Base-by-base conservation (phyloP, 2,888 invertebrate genomes). In the Leptinotarsa peninsularis region DNA sequence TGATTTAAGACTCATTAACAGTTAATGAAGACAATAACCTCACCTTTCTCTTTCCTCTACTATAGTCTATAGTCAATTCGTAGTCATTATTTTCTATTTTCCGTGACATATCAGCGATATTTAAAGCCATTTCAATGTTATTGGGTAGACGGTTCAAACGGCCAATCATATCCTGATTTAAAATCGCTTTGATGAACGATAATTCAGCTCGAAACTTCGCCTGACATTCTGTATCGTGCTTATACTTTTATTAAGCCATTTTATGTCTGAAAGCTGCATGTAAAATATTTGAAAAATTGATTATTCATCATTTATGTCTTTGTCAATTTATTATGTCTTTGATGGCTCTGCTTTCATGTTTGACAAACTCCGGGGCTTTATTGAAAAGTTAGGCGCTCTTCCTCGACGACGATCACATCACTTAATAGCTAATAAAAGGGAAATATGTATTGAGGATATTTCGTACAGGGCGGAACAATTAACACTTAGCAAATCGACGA, bases 231-330 rank as follows among this genome's bases (percentile, higher is more conserved):
- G 81, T 79, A 77, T 77, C 84, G 84, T 86, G 86, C 84, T 85
- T 84, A 82, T 84, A 83, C 84, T 84, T 86, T 85, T 86, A 86
- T 86, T 85, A 86, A 85, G 86, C 85, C 84, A 85, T 86, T 86
- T 85, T 86, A 82, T 81, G 82, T 82, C 83, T 83, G 80, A 84
- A 84, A 83, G 84, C 84, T 83, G 81, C 82, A 83, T 84, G 84
- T 81, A 84, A 84, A 85, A 85, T 85, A 85, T 85, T 85, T 85
- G 85, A 85, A 85, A 85, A 85, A 86, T 86, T 86, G 85, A 86
- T 85, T 86, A 84, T 85, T 84, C 85, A 82, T 84, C 85, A 81
- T 82, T 84, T 82, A 82, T 82, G 84, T 84, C 84, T 83, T 83
- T 83, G 83, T 82, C 83, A 83, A 84, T 83, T 83, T 84, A 82